These are phyloP conservation scores for Aythya baeri DNA, from an alignment of 2,113 vertebrate genomes.

Conservation along the genomic window DNA sequence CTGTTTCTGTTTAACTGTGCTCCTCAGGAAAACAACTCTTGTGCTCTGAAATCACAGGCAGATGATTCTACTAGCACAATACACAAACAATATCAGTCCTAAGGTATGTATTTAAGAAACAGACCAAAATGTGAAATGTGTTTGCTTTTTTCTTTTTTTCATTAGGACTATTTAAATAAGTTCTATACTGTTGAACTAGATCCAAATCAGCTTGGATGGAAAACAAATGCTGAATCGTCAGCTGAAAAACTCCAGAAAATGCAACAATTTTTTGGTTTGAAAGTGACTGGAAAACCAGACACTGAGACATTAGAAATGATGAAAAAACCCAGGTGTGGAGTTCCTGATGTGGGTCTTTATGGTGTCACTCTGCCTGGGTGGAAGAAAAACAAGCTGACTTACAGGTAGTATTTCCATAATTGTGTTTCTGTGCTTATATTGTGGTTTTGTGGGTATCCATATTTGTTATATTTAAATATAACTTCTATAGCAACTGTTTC, in stretches of 20 bases:
- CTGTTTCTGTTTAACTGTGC: not conserved
- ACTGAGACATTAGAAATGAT: slow-evolving; percentile 73
- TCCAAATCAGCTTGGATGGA: slow-evolving; percentile 62
- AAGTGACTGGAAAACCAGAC: slow-evolving; percentile 76
- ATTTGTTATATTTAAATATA: not conserved
- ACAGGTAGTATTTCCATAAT: slow-evolving; percentile 72
- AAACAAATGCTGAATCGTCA: slow-evolving; percentile 21
- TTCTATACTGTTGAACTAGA: slow-evolving; percentile 73
- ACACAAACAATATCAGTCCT: not conserved
- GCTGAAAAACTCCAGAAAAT: slow-evolving; percentile 75
- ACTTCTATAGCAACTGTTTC: not conserved
- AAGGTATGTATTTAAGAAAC: not conserved
- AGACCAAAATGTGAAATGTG: not conserved
- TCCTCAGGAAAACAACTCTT: not conserved
- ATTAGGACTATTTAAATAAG: slow-evolving; percentile 73
- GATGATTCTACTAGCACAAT: not conserved
- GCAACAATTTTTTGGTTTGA: slow-evolving; percentile 80
- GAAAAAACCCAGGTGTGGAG: slow-evolving; percentile 78
- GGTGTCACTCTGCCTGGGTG: slow-evolving; percentile 78
- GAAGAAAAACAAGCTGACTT: slow-evolving; percentile 74
- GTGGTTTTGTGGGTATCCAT: not conserved
- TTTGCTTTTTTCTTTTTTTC: not conserved
- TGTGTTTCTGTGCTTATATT: not conserved
- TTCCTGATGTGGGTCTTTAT: slow-evolving; percentile 76
- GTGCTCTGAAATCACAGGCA: not conserved